Base-by-base conservation (phyloP, 1,140 invertebrate species). In the Orius insidiosus region DNA sequence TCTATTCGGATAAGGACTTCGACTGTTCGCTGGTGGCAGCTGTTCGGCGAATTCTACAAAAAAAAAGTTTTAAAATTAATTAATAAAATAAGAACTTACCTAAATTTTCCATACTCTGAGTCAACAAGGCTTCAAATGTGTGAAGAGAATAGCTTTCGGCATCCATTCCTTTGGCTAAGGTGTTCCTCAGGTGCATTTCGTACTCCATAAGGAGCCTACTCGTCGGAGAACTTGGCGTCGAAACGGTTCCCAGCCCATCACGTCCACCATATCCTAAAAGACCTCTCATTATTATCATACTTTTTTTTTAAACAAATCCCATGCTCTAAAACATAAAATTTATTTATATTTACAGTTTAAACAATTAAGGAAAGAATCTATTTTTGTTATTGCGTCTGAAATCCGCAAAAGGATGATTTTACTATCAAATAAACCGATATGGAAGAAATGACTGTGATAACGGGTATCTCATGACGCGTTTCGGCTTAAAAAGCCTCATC, bases 21-120 rank as follows among this genome's bases (percentile, higher is more conserved):
- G 76, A 66, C 80, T 78, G 63, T 75, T 81, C 53, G 79, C 78
- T 58, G 77, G 71, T 46, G 81, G 81, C 61, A 85, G 67, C 64
- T 80, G 84, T 67, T 86, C 81, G 52, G 80, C 81, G 60, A 84
- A 82, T 73, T 86, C 81, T 85, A 63, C 46, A 70, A 66, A 41
- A 46, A 16, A 39, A 38, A 9, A 9, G 19, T 14, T 15, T 10
- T 30, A 31, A 47, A 30, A 47, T 3, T 24, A 15, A 36, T 36
- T 13, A 15, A n/a, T n/a, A 3, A n/a, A n/a, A n/a, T n/a, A n/a
- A n/a, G n/a, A 36, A 36, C 16, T 69, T 64, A 85, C 83, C 87
- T 64, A 93, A 71, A 68, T 93, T 90, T 65, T 94, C 88, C 85
- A 90, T 90, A 66, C 85, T 89, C 64, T 92, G 86, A 42, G 85